Evolutionary conservation across 2,888 invertebrate species (phyloP), one percentile per base, ranked within the genome.

Genomic region (Hipparchia semele): DNA sequence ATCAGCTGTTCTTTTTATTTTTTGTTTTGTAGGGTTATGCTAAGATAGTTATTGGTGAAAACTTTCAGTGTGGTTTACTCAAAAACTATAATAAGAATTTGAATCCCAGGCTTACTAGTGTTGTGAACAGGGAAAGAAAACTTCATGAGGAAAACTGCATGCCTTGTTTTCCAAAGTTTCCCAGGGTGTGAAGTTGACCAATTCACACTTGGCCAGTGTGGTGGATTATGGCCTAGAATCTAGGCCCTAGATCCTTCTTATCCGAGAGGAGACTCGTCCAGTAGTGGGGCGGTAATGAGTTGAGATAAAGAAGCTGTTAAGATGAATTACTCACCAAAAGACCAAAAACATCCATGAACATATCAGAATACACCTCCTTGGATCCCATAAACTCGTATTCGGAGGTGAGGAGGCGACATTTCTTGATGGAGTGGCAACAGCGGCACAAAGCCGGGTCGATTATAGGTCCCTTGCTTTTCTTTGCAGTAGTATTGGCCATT

Each of bases 281-380:
- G 39, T 39, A 51, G 51, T 9, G 9, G 8, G 6, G 5, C 0
- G 12, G 6, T 1, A 6, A n/a, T n/a, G 54, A n/a, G 2, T 12
- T n/a, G 10, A 12, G 1, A 13, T 54, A 5, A 39, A 39, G 39
- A 39, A 0, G 39, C 23, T 39, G 39, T 56, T 56, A 5, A n/a
- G 6, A 39, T 46, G 68, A 64, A 23, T 75, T 45, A 87, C 91
- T 89, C 76, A 93, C 92, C 68, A 92, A 80, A 49, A 93, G 83
- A 0, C 93, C 93, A 79, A 91, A 93, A 76, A 90, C 91, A 75
- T 93, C 93, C 89, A 91, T 87, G 75, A 93, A 85, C 90, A 93
- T 91, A 73, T 93, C 92, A 0, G 92, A 88, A 77, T 93, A 93
- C 0, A 90, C 78, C 80, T 93, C 93, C 76, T 91, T 91, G 23